These are phyloP conservation scores for Tetranychus truncatus DNA, from an alignment of 2,888 invertebrate species.

Conservation along the genomic window DNA sequence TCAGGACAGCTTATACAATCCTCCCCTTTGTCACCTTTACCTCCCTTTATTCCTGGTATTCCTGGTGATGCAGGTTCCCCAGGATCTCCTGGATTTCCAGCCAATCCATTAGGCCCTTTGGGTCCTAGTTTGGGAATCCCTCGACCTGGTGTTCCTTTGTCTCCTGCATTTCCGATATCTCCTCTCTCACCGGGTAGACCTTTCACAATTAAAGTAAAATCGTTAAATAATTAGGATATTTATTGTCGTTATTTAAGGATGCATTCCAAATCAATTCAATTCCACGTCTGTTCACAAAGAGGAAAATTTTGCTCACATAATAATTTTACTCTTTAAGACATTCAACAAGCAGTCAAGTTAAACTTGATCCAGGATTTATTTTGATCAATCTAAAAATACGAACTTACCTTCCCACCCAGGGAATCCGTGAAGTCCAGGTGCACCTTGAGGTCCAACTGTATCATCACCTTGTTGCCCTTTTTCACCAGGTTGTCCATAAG, in stretches of 20 bases:
- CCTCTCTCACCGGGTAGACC: not conserved
- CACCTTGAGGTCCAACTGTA: constrained; percentile 16
- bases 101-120: not conserved
- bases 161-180: not conserved
- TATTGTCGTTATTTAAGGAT: too few species aligned
- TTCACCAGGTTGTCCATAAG: constrained; percentile 22
- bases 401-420: constrained; percentile 20
- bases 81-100: not conserved
- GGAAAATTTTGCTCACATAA: too few species aligned
- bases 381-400: not conserved
- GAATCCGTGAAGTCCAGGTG: constrained; percentile 21
- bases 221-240: too few species aligned
- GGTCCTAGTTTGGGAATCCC: not conserved
- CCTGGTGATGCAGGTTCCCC: not conserved
- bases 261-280: too few species aligned
- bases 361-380: not conserved
- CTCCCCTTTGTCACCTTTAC: not conserved
- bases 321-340: too few species aligned
- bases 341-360: not conserved
- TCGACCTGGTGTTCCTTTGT: not conserved
- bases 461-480: constrained; percentile 2
- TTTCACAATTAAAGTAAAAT: too few species aligned
- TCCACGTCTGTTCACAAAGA: too few species aligned
- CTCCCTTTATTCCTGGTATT: not conserved
- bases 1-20: not conserved